phyloP scores from a whole-genome alignment of 2,113 vertebrate species.

The Clarias magur region DNA sequence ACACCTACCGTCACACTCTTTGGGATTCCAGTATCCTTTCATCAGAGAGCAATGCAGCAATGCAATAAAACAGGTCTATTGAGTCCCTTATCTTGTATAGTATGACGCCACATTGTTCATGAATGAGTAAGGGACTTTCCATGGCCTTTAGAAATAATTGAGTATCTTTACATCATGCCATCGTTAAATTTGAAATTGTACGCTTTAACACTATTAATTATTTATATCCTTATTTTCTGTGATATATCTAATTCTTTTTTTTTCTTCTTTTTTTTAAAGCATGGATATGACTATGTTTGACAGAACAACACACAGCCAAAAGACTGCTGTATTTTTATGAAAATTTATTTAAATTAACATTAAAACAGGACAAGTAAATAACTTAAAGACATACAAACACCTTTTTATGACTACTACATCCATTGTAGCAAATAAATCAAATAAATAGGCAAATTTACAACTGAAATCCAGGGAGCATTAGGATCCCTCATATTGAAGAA shows the following conservation, averaged over 20 bases:
- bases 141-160: neutral
- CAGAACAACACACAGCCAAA: conserved; percentile 13
- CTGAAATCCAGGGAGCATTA: conserved; percentile 51
- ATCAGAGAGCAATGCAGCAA: conserved; percentile 6
- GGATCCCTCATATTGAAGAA: conserved; percentile 50
- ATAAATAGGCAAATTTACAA: conserved; percentile 71
- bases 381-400: conserved; percentile 75
- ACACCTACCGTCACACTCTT: neutral
- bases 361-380: conserved; percentile 76
- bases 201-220: neutral
- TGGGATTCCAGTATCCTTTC: neutral
- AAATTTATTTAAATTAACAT: conserved; percentile 94
- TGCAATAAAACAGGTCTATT: conserved; percentile 44
- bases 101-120: conserved; percentile 36
- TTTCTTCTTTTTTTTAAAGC: too few relatives aligned
- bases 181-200: neutral
- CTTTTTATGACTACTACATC: conserved; percentile 49
- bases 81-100: conserved; percentile 36
- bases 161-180: neutral
- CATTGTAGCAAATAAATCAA: conserved; percentile 74
- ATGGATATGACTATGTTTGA: neutral
- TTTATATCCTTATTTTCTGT: neutral
- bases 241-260: too few relatives aligned
- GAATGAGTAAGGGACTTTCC: conserved; percentile 47
- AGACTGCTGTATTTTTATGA: conserved; percentile 57